Evolutionary conservation across 1,140 invertebrate genomes (phyloP), one percentile per base, ranked within the genome.

Genomic region (Pseudomyrmex gracilis): DNA sequence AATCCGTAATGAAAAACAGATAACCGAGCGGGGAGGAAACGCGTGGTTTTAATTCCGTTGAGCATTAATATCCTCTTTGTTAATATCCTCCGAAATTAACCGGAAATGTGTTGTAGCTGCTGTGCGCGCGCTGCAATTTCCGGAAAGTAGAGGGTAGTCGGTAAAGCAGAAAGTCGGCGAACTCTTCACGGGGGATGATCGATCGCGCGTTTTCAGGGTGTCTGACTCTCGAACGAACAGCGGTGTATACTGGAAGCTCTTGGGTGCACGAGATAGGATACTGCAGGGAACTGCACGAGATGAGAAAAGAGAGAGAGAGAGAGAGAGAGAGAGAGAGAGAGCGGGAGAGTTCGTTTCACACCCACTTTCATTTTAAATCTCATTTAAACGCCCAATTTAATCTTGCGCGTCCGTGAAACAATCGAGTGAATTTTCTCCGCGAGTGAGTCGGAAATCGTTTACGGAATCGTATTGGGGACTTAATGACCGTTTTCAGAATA

Each of bases 21-120:
- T 67, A 51, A 82, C 51, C 49, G 10, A 17, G 7, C 34, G 34
- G 34, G 34, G 34, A 55, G 83, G 73, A 87, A 88, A 88, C 73
- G 83, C 34, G 63, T 45, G 73, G 64, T 87, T 89, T 89, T 83
- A 89, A 87, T 89, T 85, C 24, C 47, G 82, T 60, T 60, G 45
- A 89, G 53, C 64, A 66, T 78, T 87, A 82, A 89, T 89, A 87
- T 89, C 85, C 85, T n/a, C 49, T 74, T 67, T n/a, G 55, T 82
- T 83, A 89, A 87, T 84, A 57, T 10, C 12, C 15, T 13, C n/a
- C n/a, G 58, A 63, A 84, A 90, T 90, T 86, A 82, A 82, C 57
- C 83, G 87, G 86, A 91, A 91, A 89, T 84, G 83, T 84, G 83
- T 84, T n/a, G 80, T 20, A 83, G 70, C 67, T 22, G 34, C 34